Evolutionary conservation across 2,797 vertebrate species (phyloP).

Genomic region (Pangasius sanitwongsei): DNA sequence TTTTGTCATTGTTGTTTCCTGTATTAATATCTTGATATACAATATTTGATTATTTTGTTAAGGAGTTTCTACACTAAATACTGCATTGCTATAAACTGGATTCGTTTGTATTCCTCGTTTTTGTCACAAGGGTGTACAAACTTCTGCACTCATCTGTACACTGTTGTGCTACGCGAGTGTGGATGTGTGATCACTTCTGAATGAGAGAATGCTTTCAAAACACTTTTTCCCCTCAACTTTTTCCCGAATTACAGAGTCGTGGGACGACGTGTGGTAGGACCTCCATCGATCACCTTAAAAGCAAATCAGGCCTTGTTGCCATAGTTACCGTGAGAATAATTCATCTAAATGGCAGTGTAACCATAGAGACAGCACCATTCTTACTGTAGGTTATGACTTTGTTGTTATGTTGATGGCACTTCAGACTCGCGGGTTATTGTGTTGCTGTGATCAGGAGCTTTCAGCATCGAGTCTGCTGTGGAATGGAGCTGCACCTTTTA

Average conservation of each 20-base stretch:
- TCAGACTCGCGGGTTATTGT: conserved; percentile 6
- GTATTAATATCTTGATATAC: too few relatives aligned
- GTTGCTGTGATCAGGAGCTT: conserved; percentile 6
- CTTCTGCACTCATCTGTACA: neutral
- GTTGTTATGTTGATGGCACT: conserved; percentile 36
- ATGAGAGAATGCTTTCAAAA: neutral
- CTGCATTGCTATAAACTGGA: neutral
- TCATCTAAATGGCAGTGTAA: conserved; percentile 68
- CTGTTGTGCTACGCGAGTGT: neutral
- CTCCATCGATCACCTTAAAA: conserved; percentile 48
- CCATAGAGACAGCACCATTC: conserved; percentile 70
- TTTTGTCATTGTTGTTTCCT: neutral
- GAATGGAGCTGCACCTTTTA: neutral
- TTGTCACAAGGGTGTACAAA: neutral
- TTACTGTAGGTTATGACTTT: conserved; percentile 49
- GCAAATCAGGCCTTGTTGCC: conserved; percentile 68
- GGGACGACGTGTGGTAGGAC: neutral
- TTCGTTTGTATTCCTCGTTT: neutral
- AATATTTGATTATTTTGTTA: neutral
- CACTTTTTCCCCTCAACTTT: too few relatives aligned
- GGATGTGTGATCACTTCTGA: neutral
- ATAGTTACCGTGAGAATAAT: conserved; percentile 68
- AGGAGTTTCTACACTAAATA: neutral
- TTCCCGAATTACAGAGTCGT: neutral
- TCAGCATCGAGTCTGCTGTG: neutral